Base-by-base conservation (phyloP, 2,888 invertebrate genomes). In the Mythimna lalbum region DNA sequence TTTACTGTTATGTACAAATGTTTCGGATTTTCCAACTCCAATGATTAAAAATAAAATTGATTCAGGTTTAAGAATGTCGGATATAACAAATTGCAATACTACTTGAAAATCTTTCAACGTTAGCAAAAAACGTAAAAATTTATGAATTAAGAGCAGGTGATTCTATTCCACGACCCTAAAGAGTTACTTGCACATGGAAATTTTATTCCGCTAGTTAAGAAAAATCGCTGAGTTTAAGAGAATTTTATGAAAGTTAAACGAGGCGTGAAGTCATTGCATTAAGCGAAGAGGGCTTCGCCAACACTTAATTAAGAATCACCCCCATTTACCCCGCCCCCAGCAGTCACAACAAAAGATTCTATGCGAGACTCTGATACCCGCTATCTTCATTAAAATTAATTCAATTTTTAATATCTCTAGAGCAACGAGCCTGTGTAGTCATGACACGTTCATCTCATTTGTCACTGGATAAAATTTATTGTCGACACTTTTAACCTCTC, bases 161-260 rank as follows among this genome's bases (percentile, higher is more conserved):
- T 62, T 62, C 49, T 17, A 73, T 69, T 69, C 65, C 56, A 59
- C 57, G 39, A 53, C 57, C 36, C 69, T 67, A 71, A 82, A 77
- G 75, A 77, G 81, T 85, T 86, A 80, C 80, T 80, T 75, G 57
- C 83, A 85, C 86, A 88, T 87, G 87, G 88, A 89, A 91, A 91
- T 92, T 92, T 90, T 88, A 93, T 92, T 91, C 90, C 84, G 86
- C 92, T 90, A 92, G 91, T 93, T 92, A 90, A 89, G 90, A 92
- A 92, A 95, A 94, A 94, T 91, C 90, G 94, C 94, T 93, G 94
- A 94, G 92, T 92, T 91, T 92, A 90, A 92, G 90, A 90, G 94
- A 95, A 94, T 95, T 95, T 93, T 94, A 94, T 95, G 94, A 93
- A 95, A 93, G 94, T 93, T 93, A 94, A 95, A 96, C 95, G 95